phyloP scores from a whole-genome alignment of 1,140 invertebrate species.

The Lysiphlebus fabarum region DNA sequence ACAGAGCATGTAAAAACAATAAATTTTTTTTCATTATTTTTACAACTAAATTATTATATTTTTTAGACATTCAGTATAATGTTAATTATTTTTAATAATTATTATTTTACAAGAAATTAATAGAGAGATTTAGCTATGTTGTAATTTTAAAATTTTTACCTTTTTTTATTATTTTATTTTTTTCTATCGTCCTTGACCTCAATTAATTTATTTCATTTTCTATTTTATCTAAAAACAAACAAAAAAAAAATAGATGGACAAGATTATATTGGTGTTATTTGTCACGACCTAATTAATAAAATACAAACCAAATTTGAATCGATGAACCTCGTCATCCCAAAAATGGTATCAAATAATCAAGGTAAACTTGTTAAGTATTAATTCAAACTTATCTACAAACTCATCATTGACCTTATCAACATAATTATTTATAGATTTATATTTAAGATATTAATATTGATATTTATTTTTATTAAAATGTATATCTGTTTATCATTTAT shows the following conservation, averaged over 20 bases:
- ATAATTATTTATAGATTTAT: neutral
- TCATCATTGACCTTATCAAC: slow-evolving; percentile 7
- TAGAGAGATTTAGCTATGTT: too few relatives aligned
- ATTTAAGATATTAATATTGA: neutral
- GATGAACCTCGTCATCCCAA: slow-evolving; percentile 8
- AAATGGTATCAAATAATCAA: slow-evolving; percentile 15
- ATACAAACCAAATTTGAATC: slow-evolving; percentile 13
- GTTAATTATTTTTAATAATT: too few relatives aligned
- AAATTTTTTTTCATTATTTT: too few relatives aligned
- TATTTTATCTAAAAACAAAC: slow-evolving; percentile 4
- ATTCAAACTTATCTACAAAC: neutral
- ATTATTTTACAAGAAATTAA: too few relatives aligned
- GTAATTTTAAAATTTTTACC: too few relatives aligned
- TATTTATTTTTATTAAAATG: neutral
- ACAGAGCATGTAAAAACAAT: slow-evolving; percentile 12
- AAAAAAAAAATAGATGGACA: neutral
- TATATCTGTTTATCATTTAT: slow-evolving; percentile 8
- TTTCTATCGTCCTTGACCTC: slow-evolving; percentile 20
- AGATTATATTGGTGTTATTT: neutral
- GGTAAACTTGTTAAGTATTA: slow-evolving; percentile 2
- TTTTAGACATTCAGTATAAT: too few relatives aligned
- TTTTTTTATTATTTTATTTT: neutral
- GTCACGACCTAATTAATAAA: slow-evolving; percentile 8
- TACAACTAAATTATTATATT: too few relatives aligned
- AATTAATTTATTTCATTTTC: slow-evolving; percentile 4